Conservation (phyloP, 2,797 vertebrate genomes). For the Melanotaenia parkinsoni region DNA sequence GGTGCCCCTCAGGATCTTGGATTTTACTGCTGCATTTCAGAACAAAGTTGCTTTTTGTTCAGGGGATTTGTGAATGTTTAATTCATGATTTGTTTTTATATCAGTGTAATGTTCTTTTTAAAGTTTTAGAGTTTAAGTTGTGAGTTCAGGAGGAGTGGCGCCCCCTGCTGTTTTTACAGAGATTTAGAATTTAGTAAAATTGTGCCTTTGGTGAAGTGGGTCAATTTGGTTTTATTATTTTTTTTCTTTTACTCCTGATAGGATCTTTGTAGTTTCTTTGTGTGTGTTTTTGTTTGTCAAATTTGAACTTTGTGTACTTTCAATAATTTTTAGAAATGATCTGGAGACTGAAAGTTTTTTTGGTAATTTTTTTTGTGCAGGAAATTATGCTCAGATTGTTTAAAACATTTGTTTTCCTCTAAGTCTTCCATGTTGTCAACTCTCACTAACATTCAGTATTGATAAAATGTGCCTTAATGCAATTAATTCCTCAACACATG, state of each 20-base stretch:
- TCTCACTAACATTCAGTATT: slow-evolving; percentile 27
- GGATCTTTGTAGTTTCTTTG: neutral
- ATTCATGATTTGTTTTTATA: neutral
- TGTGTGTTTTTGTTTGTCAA: slow-evolving; percentile 2
- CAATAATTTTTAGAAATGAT: neutral
- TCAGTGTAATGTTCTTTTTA: neutral
- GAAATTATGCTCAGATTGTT: neutral
- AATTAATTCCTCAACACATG: neutral
- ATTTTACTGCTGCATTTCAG: slow-evolving; percentile 21
- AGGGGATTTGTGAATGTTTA: slow-evolving; percentile 10
- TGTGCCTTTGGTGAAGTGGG: slow-evolving; percentile 8
- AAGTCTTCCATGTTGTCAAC: neutral
- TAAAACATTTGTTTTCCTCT: neutral
- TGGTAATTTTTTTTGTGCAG: neutral
- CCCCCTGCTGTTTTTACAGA: slow-evolving; percentile 41
- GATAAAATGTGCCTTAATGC: slow-evolving; percentile 28
- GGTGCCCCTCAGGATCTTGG: slow-evolving; percentile 39
- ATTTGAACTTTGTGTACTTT: neutral
- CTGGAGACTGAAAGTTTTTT: no score
- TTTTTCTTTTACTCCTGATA: neutral
- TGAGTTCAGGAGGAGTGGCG: neutral
- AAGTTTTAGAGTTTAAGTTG: slow-evolving; percentile 4
- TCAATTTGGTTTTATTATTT: neutral
- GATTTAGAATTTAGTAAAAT: slow-evolving; percentile 14
- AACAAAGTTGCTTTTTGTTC: slow-evolving; percentile 11